phyloP scores from a whole-genome alignment of 2,113 vertebrate genomes.

The Greenwoodochromis staneri region DNA sequence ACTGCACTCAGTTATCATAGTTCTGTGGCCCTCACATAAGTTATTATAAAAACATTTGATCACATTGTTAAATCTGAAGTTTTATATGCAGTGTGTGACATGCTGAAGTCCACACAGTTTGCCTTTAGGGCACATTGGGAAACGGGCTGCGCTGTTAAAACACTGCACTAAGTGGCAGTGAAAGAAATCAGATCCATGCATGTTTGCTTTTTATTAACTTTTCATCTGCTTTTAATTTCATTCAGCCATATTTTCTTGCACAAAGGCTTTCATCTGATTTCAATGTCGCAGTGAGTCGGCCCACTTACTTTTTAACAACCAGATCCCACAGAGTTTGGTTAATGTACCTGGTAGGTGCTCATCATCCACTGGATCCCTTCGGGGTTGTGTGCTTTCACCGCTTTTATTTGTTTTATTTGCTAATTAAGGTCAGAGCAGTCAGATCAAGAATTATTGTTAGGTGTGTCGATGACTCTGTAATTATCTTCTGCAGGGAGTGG shows the following conservation, averaged over 20 bases:
- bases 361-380: neutral
- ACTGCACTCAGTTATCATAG: neutral
- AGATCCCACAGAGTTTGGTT: neutral
- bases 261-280: neutral
- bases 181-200: neutral
- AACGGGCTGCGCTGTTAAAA: accelerated
- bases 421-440: neutral
- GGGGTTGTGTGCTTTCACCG: accelerated
- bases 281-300: neutral
- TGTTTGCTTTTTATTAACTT: neutral
- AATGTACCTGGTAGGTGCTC: neutral
- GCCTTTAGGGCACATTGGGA: neutral
- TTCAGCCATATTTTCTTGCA: neutral
- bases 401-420: neutral
- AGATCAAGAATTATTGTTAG: neutral
- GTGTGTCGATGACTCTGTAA: neutral
- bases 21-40: accelerated
- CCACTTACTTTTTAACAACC: neutral
- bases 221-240: accelerated
- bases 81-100: neutral
- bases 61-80: neutral
- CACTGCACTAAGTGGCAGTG: accelerated
- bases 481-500: neutral
- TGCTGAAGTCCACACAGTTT: neutral
- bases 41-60: neutral